Base-by-base conservation (phyloP, 2,888 invertebrate species). In the Altica lythri region DNA sequence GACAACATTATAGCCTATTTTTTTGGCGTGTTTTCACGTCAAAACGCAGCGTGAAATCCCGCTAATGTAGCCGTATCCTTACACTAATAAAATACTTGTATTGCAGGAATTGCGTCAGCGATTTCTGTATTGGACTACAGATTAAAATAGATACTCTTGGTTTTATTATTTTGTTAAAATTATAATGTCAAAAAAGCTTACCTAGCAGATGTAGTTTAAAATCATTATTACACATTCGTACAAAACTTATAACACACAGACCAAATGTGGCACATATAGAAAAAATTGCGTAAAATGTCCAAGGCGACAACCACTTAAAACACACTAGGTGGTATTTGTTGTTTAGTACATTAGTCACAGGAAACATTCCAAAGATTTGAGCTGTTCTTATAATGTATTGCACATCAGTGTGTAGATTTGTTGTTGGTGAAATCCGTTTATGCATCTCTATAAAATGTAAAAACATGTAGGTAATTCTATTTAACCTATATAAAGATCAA, bases 301-400 rank as follows among this genome's bases (percentile, higher is more conserved):
- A 29, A 4, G 29, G 16, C 2, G 38, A 47, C 2, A 10, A 25
- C 47, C 47, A 53, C 34, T 30, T 38, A 29, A 53, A 53, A 9
- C n/a, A 8, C 3, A 51, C 18, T 27, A 12, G 2, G 5, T 32
- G 4, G 22, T 35, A 19, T 13, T 56, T 37, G 10, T 14, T 4
- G 8, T 37, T 17, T 10, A 48, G 37, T 3, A 42, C 2, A 18
- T 49, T 22, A 16, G 14, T 12, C 8, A 56, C 16, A 2, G 56
- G 56, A 18, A 56, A 53, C 22, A 56, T 17, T 19, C 56, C 56
- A 22, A 53, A 56, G 17, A 48, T 30, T 45, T 53, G 52, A 2
- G 53, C 43, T n/a, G 19, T n/a, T 10, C 18, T 49, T 6, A 55
- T 38, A 13, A 51, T 9, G 27, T 55, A 51, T 12, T 51, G 45